phyloP scores from a whole-genome alignment of 2,113 vertebrate genomes.

The Pogonocichla stellata region DNA sequence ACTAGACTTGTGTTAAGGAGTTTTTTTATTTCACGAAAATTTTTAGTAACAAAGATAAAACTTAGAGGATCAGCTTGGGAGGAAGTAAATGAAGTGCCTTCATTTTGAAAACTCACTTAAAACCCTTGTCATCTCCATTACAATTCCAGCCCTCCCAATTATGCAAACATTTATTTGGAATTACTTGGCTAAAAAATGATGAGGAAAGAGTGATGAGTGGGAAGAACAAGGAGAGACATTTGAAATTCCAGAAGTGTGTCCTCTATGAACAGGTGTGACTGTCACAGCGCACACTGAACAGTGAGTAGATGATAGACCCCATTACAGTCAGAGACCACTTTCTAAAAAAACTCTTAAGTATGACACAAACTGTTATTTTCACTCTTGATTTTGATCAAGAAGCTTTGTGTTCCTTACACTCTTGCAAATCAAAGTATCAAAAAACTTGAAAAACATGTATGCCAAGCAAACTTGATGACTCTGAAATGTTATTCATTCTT shows the following conservation, averaged over 20 bases:
- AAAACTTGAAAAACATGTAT: background rate
- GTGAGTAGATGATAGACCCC: accelerated
- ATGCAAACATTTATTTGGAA: background rate
- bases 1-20: background rate
- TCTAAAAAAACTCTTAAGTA: background rate
- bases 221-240: background rate
- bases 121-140: background rate
- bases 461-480: background rate
- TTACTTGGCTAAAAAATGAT: background rate
- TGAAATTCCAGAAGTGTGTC: background rate
- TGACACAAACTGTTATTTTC: background rate
- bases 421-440: background rate
- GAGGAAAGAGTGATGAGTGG: background rate
- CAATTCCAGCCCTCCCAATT: background rate
- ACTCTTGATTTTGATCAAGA: background rate
- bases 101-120: too few relatives aligned
- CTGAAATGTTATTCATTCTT: background rate
- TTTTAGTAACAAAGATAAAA: background rate
- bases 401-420: background rate
- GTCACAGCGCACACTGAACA: background rate
- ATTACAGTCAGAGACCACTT: background rate
- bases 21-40: background rate
- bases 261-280: background rate
- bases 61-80: background rate
- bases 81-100: background rate